Conservation (phyloP, 2,113 vertebrate species). For the Myocastor coypus region DNA sequence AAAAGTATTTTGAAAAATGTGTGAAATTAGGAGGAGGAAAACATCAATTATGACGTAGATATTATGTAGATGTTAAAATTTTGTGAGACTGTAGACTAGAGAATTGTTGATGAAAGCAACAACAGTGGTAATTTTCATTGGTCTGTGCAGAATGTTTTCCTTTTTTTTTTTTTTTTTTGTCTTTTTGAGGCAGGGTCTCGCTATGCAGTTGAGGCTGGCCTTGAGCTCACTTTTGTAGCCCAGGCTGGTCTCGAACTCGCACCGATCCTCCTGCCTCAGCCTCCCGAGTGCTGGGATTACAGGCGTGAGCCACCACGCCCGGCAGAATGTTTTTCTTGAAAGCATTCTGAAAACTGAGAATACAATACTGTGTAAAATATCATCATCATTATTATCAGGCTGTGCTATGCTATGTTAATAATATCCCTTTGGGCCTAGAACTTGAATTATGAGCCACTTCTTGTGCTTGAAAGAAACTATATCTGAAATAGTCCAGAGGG, state of each 20-base stretch:
- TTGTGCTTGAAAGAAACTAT: constrained; percentile 33
- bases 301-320: no score
- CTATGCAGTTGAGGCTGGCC: no score
- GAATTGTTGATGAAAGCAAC: background rate
- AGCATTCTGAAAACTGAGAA: constrained; percentile 21
- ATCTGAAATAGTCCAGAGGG: background rate
- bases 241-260: no score
- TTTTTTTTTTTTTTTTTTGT: no score
- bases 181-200: no score
- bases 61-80: background rate
- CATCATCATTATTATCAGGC: constrained; percentile 39
- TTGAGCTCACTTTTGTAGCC: no score
- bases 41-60: background rate
- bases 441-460: background rate
- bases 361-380: background rate
- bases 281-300: no score
- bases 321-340: background rate
- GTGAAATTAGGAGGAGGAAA: background rate
- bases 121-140: background rate
- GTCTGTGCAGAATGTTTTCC: background rate
- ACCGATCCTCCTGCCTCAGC: no score
- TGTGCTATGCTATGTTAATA: background rate
- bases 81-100: background rate
- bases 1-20: background rate
- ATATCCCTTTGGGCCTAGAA: background rate